These are phyloP conservation scores for Boleophthalmus pectinirostris DNA, from an alignment of 2,113 vertebrate genomes.

Conservation along the genomic window DNA sequence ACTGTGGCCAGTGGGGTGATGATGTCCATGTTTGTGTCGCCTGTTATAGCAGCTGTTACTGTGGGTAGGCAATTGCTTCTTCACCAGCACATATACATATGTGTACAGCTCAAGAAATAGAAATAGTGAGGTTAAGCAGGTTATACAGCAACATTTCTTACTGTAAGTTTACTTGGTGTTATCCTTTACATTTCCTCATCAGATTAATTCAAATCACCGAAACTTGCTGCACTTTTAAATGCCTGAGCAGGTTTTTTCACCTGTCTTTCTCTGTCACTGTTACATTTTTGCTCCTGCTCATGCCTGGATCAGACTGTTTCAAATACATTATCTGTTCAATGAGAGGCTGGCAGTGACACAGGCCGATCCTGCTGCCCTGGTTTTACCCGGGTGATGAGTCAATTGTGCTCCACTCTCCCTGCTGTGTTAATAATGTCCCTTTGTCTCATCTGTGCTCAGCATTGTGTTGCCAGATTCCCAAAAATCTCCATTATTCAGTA, in stretches of 20 bases:
- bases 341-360: slow-evolving; percentile 35
- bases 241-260: slow-evolving; percentile 1
- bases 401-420: slow-evolving; percentile 48
- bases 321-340: slow-evolving; percentile 14
- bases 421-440: slow-evolving; percentile 60
- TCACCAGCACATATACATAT: neutral
- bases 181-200: neutral
- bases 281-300: neutral
- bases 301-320: neutral
- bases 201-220: slow-evolving; percentile 22
- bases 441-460: slow-evolving; percentile 48
- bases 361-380: slow-evolving; percentile 42
- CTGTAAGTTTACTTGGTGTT: slow-evolving; percentile 7
- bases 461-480: slow-evolving; percentile 61
- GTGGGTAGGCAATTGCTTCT: slow-evolving; percentile 76
- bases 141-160: neutral
- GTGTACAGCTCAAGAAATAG: neutral
- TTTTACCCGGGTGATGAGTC: slow-evolving; percentile 53
- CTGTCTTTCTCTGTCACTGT: neutral
- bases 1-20: slow-evolving; percentile 85
- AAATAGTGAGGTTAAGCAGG: neutral
- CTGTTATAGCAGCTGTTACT: slow-evolving; percentile 84
- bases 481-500: slow-evolving; percentile 28
- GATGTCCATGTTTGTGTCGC: slow-evolving; percentile 86
- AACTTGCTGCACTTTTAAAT: slow-evolving; percentile 13